Evolutionary conservation across 2,888 invertebrate genomes (phyloP).

Genomic region (Dinocampus coccinellae): DNA sequence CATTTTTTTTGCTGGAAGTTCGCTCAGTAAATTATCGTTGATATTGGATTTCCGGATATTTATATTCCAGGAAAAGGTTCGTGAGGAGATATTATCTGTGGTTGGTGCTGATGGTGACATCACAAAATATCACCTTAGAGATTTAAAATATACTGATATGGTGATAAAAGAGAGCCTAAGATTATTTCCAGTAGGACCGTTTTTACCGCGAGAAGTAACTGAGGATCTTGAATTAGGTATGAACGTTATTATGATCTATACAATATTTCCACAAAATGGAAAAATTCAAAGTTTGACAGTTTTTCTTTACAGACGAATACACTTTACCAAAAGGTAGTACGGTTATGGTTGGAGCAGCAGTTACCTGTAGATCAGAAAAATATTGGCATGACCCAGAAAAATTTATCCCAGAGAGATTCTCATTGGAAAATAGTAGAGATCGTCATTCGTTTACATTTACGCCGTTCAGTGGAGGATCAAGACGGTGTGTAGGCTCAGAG

Average conservation of each 20-base stretch:
- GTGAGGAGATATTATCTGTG: background rate
- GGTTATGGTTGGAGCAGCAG: constrained; percentile 42
- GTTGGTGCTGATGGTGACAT: background rate
- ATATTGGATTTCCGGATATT: no score
- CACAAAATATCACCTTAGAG: background rate
- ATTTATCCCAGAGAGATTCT: constrained; percentile 51
- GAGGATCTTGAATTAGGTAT: constrained; percentile 16
- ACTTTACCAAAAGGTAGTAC: constrained; percentile 49
- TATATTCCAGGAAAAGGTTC: background rate
- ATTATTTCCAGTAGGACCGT: constrained; percentile 12
- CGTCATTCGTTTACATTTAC: constrained; percentile 48
- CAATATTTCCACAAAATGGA: background rate
- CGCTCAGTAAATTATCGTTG: no score
- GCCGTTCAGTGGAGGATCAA: constrained; percentile 47
- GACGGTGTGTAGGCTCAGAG: constrained; percentile 45
- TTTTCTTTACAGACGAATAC: constrained; percentile 40
- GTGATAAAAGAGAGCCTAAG: background rate
- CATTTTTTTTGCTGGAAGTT: no score
- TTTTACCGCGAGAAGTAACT: background rate
- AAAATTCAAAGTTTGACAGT: background rate
- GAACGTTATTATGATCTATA: background rate
- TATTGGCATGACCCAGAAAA: constrained; percentile 50
- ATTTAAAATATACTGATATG: constrained; percentile 10
- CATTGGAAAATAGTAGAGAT: constrained; percentile 46
- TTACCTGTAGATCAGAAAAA: constrained; percentile 46